Evolutionary conservation across 53 echinoderm and acorn worm species (phyloP).

Genomic region (Echinarachnius parma): DNA sequence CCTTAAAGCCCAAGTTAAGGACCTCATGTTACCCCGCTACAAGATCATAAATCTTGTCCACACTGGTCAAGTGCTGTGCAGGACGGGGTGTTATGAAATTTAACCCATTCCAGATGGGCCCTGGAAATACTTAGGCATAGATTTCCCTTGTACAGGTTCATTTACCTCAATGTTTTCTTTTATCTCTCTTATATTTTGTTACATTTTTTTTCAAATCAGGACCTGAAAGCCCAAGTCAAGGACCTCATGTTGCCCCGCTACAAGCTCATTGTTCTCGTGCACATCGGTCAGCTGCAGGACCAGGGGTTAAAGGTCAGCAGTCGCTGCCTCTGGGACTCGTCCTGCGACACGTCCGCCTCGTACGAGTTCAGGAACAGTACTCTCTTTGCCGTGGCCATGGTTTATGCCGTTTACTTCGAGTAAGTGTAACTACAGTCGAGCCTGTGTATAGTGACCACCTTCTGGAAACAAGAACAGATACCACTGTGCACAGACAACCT

Average conservation of each 20-base stretch:
- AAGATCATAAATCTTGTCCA: conserved; percentile 85
- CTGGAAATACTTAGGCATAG: no score
- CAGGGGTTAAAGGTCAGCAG: conserved; percentile 87
- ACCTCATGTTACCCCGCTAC: conserved; percentile 65
- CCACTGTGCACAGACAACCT: no score
- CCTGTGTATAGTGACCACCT: no score
- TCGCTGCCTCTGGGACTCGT: conserved; percentile 89
- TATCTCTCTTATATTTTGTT: background rate
- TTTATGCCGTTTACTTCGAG: conserved; percentile 93
- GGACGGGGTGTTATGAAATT: no score
- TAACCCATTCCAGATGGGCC: no score
- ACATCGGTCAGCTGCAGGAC: conserved; percentile 89
- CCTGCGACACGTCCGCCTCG: conserved; percentile 81
- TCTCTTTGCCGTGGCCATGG: conserved; percentile 81
- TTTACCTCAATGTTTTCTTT: no score
- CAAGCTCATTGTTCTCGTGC: conserved; percentile 90
- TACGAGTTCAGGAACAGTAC: conserved; percentile 84
- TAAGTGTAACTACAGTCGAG: conserved; percentile 15
- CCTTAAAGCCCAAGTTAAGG: conserved; percentile 79
- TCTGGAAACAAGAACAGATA: no score
- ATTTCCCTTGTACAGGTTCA: no score
- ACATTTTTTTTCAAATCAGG: conserved; percentile 53
- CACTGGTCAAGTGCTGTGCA: conserved; percentile 78
- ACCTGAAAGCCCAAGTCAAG: conserved; percentile 88
- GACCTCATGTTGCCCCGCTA: conserved; percentile 78